A percentile compares a stretch with the other conserved stretches of the same genome.
Evolutionary conservation across 2,888 invertebrate species (phyloP).

Genomic region (Drosophila tripunctata): DNA sequence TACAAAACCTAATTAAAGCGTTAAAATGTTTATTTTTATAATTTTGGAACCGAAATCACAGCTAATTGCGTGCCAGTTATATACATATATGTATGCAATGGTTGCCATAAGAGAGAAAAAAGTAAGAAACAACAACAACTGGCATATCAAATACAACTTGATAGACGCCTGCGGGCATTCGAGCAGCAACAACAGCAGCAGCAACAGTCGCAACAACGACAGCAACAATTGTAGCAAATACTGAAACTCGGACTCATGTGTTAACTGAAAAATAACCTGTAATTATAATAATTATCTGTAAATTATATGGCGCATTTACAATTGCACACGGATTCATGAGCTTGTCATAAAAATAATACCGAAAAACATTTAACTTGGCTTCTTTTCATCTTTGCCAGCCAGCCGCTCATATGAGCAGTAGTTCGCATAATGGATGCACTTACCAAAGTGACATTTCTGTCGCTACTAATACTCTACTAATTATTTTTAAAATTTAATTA

Average conservation of each 20-base stretch:
- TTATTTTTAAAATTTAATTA: neutral
- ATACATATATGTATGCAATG: conserved; percentile 41
- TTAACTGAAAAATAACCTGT: conserved; percentile 75
- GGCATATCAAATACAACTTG: conserved; percentile 32
- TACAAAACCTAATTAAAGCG: conserved; percentile 61
- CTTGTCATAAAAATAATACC: conserved; percentile 64
- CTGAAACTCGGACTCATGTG: conserved; percentile 36
- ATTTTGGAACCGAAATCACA: conserved; percentile 47
- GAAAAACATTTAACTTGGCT: conserved; percentile 44
- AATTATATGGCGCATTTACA: conserved; percentile 75
- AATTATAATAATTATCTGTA: conserved; percentile 80
- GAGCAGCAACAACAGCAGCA: conserved; percentile 26
- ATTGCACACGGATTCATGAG: conserved; percentile 76
- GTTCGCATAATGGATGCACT: conserved; percentile 28
- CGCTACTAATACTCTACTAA: neutral
- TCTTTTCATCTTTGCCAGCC: conserved; percentile 44
- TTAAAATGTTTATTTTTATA: conserved; percentile 50
- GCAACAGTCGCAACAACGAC: conserved; percentile 16
- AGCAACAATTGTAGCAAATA: conserved; percentile 28
- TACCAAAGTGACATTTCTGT: conserved; percentile 4
- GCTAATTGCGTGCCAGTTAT: conserved; percentile 56
- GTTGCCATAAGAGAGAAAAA: conserved; percentile 1
- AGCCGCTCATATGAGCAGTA: conserved; percentile 27
- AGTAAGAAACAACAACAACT: conserved; percentile 12
- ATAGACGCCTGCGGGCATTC: conserved; percentile 49